Evolutionary conservation across 2,888 invertebrate species (phyloP).

Genomic region (Eupithecia exiguata): DNA sequence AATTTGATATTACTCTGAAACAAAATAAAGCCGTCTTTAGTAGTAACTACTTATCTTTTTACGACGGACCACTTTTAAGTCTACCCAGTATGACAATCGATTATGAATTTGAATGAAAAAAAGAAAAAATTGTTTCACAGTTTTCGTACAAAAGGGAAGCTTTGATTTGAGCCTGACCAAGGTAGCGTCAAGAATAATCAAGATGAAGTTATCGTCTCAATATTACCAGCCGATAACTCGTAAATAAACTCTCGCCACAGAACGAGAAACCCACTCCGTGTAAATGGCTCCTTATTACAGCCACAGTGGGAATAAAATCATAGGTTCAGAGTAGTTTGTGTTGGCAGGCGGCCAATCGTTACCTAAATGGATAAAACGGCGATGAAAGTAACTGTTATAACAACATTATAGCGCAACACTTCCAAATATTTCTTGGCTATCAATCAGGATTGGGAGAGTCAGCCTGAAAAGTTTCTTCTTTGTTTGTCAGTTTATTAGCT

Average conservation of each 20-base stretch:
- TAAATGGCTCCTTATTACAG: not conserved
- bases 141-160: no score
- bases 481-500: not conserved
- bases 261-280: constrained; percentile 5
- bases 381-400: constrained; percentile 37
- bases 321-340: constrained; percentile 9
- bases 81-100: no score
- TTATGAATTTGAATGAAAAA: no score
- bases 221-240: not conserved
- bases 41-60: no score
- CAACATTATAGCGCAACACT: constrained; percentile 31
- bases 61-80: no score
- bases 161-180: not conserved
- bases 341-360: constrained; percentile 39
- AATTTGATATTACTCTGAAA: no score
- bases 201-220: not conserved
- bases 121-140: no score
- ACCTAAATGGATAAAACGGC: constrained; percentile 37
- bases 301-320: constrained; percentile 9
- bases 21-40: no score
- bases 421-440: constrained; percentile 29
- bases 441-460: constrained; percentile 33
- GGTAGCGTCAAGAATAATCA: not conserved
- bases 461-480: constrained; percentile 3
- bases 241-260: constrained; percentile 1